Evolutionary conservation across 2,888 invertebrate genomes (phyloP).

Genomic region (Balanococcus diminutus): DNA sequence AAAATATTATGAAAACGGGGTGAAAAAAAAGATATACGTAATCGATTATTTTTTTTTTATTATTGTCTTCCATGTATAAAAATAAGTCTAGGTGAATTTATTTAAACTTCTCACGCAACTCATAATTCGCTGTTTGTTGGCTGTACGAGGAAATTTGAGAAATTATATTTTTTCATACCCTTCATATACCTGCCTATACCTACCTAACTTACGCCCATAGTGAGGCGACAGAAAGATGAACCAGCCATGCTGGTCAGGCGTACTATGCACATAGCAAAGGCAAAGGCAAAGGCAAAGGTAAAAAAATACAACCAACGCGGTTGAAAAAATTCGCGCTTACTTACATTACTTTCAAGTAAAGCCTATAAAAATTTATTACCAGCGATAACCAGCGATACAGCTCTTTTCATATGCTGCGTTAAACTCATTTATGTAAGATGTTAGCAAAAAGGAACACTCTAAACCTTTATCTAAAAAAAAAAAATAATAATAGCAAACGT

Average conservation of each 20-base stretch:
- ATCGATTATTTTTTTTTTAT: constrained; percentile 7
- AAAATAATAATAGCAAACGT: constrained; percentile 31
- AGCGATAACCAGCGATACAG: constrained; percentile 44
- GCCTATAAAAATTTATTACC: constrained; percentile 50
- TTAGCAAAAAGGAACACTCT: constrained; percentile 22
- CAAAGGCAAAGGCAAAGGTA: neutral
- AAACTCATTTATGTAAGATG: constrained; percentile 50
- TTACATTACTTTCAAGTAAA: constrained; percentile 16
- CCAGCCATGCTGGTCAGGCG: neutral
- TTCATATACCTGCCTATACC: neutral
- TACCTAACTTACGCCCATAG: neutral
- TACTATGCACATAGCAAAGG: neutral
- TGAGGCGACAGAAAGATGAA: constrained; percentile 15
- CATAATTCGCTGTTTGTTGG: neutral
- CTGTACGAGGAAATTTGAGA: neutral
- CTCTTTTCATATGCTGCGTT: constrained; percentile 46
- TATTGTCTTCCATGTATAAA: neutral
- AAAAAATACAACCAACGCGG: neutral
- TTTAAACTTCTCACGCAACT: constrained; percentile 27
- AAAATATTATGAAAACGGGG: neutral
- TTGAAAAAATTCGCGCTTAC: neutral
- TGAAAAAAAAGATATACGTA: neutral
- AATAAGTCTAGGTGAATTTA: neutral
- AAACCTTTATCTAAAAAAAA: constrained; percentile 10
- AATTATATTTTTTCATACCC: neutral